phyloP scores from a whole-genome alignment of 1,140 invertebrate species.

The Vanessa atalanta region DNA sequence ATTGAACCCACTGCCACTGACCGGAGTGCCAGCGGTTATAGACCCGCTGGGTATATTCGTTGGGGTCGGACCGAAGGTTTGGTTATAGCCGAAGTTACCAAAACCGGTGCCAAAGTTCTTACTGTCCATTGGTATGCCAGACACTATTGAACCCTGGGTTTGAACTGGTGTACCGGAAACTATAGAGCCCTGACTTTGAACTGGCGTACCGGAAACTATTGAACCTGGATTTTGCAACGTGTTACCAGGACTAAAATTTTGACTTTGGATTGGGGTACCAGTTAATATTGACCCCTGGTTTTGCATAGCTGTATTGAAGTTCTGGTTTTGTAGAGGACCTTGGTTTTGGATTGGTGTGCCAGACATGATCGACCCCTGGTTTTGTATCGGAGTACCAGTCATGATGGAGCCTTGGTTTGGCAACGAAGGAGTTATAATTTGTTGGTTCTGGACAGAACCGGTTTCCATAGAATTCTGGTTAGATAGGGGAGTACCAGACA shows the following conservation, averaged over 20 bases:
- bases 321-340: slow-evolving; percentile 15
- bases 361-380: slow-evolving; percentile 23
- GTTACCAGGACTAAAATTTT: not conserved
- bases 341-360: slow-evolving; percentile 32
- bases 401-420: slow-evolving; percentile 29
- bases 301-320: not conserved
- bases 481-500: slow-evolving; percentile 21
- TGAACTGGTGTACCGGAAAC: slow-evolving; percentile 34
- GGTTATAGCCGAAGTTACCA: slow-evolving; percentile 25
- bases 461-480: slow-evolving; percentile 16
- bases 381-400: slow-evolving; percentile 22
- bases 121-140: slow-evolving; percentile 32
- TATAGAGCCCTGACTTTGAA: slow-evolving; percentile 44
- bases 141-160: slow-evolving; percentile 45
- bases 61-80: slow-evolving; percentile 13
- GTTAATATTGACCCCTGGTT: slow-evolving; percentile 36
- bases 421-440: not conserved
- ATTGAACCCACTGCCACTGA: slow-evolving; percentile 36
- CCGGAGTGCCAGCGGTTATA: slow-evolving; percentile 58
- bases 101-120: slow-evolving; percentile 36
- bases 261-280: slow-evolving; percentile 28
- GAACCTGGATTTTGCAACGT: slow-evolving; percentile 29
- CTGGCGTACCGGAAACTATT: slow-evolving; percentile 32
- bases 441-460: not conserved
- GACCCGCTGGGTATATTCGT: slow-evolving; percentile 45